Evolutionary conservation across 1,140 invertebrate species (phyloP), one percentile per base, ranked within the genome.

Genomic region (Macrobrachium rosenbergii): DNA sequence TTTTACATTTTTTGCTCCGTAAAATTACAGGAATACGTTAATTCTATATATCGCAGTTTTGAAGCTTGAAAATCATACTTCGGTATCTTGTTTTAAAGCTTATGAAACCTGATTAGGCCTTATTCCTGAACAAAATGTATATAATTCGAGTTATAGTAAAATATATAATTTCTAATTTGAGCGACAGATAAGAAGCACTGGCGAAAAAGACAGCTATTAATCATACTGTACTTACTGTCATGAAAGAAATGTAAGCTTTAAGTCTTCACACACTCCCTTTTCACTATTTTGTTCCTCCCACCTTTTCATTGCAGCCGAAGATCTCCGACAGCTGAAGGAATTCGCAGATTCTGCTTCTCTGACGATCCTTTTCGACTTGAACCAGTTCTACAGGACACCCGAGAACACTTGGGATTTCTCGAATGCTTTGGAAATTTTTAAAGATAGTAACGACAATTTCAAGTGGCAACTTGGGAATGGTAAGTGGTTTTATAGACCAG

Each of bases 371-470:
- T 88, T 82, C 12, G 80, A 82, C 23, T 17, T 88, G 52, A 88
- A 88, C 60, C 82, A 82, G 58, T 82, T 83, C 67, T 79, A 82
- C 76, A 79, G 80, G 1, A 76, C 8, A 14, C 58, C 28, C 8
- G 60, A 69, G 37, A 28, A 45, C 45, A 17, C 6, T 0, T 72
- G 72, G 80, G 45, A 87, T 28, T 76, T 59, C 59, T 43, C 45
- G 23, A 73, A 78, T 69, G 72, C 72, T 8, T 52, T 2, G 52
- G 52, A 52, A 2, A 52, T 52, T 8, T 52, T 52, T 5, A 52
- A 52, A 8, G 52, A 52, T 12, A 12, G 8, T 12, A 5, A 52
- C 12, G 52, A 52, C 8, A 10, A 2, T 52, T 52, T 52, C 52
- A 52, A 52, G 12, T 52, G 52, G 52, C 52, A 52, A 8, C 52